Base-by-base conservation (phyloP, 2,888 invertebrate species). In the Eristalinus aeneus region DNA sequence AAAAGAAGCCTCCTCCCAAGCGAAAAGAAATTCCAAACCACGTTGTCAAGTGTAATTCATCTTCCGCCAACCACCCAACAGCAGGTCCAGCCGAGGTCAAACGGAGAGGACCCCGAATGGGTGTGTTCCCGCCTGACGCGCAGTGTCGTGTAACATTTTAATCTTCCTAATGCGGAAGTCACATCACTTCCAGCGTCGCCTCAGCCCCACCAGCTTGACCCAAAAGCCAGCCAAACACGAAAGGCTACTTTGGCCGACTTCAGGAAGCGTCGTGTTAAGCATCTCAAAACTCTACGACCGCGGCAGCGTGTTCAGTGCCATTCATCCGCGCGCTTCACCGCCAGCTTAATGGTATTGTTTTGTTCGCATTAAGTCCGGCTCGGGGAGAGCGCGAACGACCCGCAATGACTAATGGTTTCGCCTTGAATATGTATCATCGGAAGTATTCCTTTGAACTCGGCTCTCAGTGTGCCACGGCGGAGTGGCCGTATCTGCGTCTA, bases 391-490 rank as follows among this genome's bases (percentile, higher is more conserved):
- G 39, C 56, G 27, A 58, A 12, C 68, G 65, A 74, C 77, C 73
- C 63, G 65, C 73, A 82, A 82, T 86, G 86, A 86, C 86, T 86
- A 86, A 86, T 86, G 86, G 82, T 82, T 65, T 16, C 86, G 78
- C 82, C 77, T 74, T 86, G 82, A 86, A 86, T 86, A 86, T 86
- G 86, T 86, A 86, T 86, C 86, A 86, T 86, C 86, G 86, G 86
- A 82, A 86, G 74, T 82, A 77, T 86, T 82, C 77, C 86, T 86
- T 86, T 86, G 86, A 86, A 86, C 86, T 46, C 46, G 46, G 46
- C 46, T n/a, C 46, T n/a, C 16, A 46, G 46, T 86, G 69, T 77
- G 68, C 32, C 72, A 67, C 73, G 2, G 34, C 73, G 2, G 34
- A 60, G 60, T 58, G 39, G 32, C 20, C 58, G 68, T 39, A 73